A percentile compares a stretch with the other conserved stretches of the same genome.
These are phyloP conservation scores for Agrenia bidenticulata DNA, from an alignment of 2,888 invertebrate genomes.

Conservation along the genomic window DNA sequence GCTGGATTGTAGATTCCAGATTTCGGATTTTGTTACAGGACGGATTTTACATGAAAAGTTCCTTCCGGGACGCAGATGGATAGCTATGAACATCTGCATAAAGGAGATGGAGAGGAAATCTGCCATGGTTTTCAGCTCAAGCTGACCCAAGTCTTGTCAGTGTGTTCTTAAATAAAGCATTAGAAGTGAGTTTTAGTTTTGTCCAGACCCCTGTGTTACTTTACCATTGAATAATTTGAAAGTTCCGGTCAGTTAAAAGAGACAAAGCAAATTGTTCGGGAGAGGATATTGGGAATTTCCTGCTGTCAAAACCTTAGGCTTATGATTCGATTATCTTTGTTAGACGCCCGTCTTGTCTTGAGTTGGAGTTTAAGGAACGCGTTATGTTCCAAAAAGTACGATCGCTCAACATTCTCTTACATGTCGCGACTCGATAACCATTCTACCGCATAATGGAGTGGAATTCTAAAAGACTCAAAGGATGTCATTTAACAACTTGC, in stretches of 20 bases:
- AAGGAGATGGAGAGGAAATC: not conserved
- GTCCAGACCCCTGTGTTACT: not conserved
- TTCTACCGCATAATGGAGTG: slow-evolving; percentile 25
- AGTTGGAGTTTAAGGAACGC: too few species aligned
- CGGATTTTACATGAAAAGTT: slow-evolving; percentile 16
- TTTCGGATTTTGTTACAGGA: slow-evolving; percentile 9
- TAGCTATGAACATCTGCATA: slow-evolving; percentile 2
- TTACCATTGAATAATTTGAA: slow-evolving; percentile 15
- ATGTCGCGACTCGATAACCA: slow-evolving; percentile 20
- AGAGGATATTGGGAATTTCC: slow-evolving; percentile 22
- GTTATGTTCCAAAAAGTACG: too few species aligned
- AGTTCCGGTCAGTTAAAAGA: slow-evolving; percentile 23
- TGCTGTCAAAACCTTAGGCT: slow-evolving; percentile 16
- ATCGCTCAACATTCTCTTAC: not conserved
- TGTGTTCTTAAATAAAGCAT: too few species aligned
- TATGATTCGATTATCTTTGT: slow-evolving; percentile 23
- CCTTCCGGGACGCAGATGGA: slow-evolving; percentile 14
- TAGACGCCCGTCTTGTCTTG: not conserved
- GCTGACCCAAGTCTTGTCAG: too few species aligned
- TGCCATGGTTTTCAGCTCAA: not conserved
- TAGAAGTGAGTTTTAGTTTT: too few species aligned
- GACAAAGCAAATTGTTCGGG: slow-evolving; percentile 14
- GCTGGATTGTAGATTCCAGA: slow-evolving; percentile 5
- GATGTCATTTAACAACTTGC: slow-evolving; percentile 25
- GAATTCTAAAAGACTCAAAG: slow-evolving; percentile 24